Evolutionary conservation across 2,113 vertebrate genomes (phyloP).

Genomic region (Coryphaenoides rupestris): DNA sequence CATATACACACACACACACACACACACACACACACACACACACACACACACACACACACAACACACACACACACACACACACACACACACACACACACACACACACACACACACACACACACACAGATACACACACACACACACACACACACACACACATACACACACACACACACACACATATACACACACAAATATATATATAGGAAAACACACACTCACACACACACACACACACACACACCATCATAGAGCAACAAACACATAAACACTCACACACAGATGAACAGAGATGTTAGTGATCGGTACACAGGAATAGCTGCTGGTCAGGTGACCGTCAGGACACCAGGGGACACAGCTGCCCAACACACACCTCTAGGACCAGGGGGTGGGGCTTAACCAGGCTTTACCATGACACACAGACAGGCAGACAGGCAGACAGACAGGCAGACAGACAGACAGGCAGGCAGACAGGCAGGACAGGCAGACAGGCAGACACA

Average conservation of each 20-base stretch:
- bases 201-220: too few relatives aligned
- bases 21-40: background rate
- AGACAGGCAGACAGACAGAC: too few relatives aligned
- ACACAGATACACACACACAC: slow-evolving; percentile 2
- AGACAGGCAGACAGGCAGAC: too few relatives aligned
- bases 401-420: background rate
- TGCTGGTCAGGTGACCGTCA: background rate
- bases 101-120: background rate
- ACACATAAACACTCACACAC: background rate
- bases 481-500: too few relatives aligned
- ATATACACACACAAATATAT: background rate
- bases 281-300: too few relatives aligned
- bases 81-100: slow-evolving; percentile 11
- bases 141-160: background rate
- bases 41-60: background rate
- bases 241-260: too few relatives aligned
- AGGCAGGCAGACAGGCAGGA: background rate
- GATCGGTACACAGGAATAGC: too few relatives aligned
- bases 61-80: slow-evolving; percentile 3
- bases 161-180: background rate
- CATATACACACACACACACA: background rate
- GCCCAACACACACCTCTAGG: slow-evolving; percentile 3
- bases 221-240: background rate
- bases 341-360: background rate
- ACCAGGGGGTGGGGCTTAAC: slow-evolving; percentile 10